Conservation (phyloP, 2,888 invertebrate species). For the Diadegma fenestrale region DNA sequence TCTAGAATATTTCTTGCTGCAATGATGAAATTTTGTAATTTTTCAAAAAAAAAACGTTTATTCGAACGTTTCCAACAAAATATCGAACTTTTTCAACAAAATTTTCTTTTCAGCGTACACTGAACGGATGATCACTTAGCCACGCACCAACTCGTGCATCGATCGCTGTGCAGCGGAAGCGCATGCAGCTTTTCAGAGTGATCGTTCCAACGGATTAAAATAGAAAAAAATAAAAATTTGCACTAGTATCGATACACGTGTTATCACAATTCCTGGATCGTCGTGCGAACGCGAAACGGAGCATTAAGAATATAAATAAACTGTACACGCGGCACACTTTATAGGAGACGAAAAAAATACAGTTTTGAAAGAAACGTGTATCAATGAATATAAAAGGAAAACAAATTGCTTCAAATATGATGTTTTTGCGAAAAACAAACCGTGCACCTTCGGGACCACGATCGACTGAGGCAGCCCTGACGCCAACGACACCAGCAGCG, state of each 20-base stretch:
- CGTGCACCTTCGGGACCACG: slow-evolving; percentile 45
- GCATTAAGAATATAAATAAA: neutral
- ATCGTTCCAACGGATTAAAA: neutral
- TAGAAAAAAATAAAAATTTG: neutral
- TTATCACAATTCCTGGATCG: neutral
- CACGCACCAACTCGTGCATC: neutral
- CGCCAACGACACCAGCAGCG: slow-evolving; percentile 15
- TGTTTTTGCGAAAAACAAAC: slow-evolving; percentile 10
- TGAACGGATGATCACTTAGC: neutral
- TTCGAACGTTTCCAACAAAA: too few relatives aligned
- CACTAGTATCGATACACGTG: neutral
- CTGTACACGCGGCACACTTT: neutral
- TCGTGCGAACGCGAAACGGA: neutral
- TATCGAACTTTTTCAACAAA: too few relatives aligned
- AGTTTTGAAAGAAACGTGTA: neutral
- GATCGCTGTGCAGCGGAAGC: neutral
- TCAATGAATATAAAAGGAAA: neutral
- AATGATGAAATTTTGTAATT: too few relatives aligned
- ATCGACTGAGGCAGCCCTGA: slow-evolving; percentile 28
- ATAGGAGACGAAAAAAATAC: neutral
- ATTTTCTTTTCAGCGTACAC: too few relatives aligned
- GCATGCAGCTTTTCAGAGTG: neutral
- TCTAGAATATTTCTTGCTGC: too few relatives aligned
- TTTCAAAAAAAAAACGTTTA: too few relatives aligned
- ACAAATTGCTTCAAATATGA: neutral